Conservation (phyloP, 1,140 invertebrate genomes). For the Ips typographus region DNA sequence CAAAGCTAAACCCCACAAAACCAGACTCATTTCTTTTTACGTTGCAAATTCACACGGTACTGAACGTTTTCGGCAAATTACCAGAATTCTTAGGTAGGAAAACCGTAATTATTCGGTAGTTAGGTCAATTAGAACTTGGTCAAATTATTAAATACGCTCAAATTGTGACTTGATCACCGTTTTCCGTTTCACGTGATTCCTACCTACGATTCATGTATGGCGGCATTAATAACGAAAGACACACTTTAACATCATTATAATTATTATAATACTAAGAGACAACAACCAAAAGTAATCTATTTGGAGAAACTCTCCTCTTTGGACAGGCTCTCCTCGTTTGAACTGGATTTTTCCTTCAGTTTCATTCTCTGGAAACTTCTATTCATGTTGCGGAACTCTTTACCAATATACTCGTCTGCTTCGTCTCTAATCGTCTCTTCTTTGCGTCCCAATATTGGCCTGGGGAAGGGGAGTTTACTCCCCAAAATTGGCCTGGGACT, state of each 20-base stretch:
- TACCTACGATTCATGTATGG: not conserved
- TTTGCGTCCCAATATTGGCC: slow-evolving; percentile 45
- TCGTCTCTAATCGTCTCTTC: slow-evolving; percentile 34
- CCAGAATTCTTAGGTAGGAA: slow-evolving; percentile 14
- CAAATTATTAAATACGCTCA: not conserved
- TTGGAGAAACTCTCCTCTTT: slow-evolving; percentile 27
- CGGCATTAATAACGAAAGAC: not conserved
- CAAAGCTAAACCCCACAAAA: not conserved
- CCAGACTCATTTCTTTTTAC: not conserved
- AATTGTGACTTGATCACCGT: not conserved
- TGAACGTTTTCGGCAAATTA: not conserved
- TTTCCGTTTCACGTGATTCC: not conserved
- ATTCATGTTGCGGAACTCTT: slow-evolving; percentile 42
- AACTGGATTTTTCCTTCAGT: slow-evolving; percentile 38
- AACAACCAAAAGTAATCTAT: slow-evolving; percentile 4
- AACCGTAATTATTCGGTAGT: slow-evolving; percentile 23
- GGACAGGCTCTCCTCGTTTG: slow-evolving; percentile 6
- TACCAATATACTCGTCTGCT: slow-evolving; percentile 41
- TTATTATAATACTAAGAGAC: not conserved
- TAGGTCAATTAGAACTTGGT: slow-evolving; percentile 8
- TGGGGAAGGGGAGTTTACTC: slow-evolving; percentile 41
- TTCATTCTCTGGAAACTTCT: slow-evolving; percentile 43
- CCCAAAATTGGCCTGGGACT: slow-evolving; percentile 46
- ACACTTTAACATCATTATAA: not conserved
- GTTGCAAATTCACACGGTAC: not conserved